Evolutionary conservation across 1,140 invertebrate genomes (phyloP), one percentile per base, ranked within the genome.

Genomic region (Conopomorpha cramerella): DNA sequence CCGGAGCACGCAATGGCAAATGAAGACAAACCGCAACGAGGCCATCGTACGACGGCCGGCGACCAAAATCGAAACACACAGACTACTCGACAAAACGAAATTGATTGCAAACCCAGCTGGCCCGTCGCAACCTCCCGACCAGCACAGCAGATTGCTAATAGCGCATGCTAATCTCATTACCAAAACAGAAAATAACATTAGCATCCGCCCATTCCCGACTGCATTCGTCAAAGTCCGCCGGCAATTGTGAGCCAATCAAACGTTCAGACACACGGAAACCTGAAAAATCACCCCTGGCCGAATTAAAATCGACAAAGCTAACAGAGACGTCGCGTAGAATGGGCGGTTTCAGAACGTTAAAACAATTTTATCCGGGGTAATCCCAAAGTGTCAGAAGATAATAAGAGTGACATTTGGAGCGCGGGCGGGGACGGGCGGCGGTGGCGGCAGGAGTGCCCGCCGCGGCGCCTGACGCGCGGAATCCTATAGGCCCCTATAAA

Each of bases 331-430:
- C 43, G 49, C 56, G 61, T 60, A 56, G 59, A 70, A 70, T 58
- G 52, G 52, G 38, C 55, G 49, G 46, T 60, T 55, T 44, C 49
- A 43, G 60, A 70, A 68, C 49, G 66, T 55, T 68, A 67, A 71
- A 74, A 74, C 67, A 74, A 76, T 76, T 76, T 72, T 67, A 76
- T 72, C 60, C 62, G 51, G 55, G 46, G 59, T 72, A 76, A 76
- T 70, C 70, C 67, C 43, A 41, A 46, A 59, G 53, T 72, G 70
- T 72, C 70, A 65, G 62, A 71, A 53, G 65, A 71, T 76, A 72
- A 72, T 72, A 76, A 68, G 64, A 71, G 60, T 72, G 70, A 74
- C 70, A 70, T 66, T 72, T 68, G 55, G 63, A 68, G 56, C 54
- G 51, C n/a, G n/a, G n/a, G n/a, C n/a, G 51, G 51, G 58, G 40